Evolutionary conservation across 2,113 vertebrate genomes (phyloP).

Genomic region (Lathamus discolor): DNA sequence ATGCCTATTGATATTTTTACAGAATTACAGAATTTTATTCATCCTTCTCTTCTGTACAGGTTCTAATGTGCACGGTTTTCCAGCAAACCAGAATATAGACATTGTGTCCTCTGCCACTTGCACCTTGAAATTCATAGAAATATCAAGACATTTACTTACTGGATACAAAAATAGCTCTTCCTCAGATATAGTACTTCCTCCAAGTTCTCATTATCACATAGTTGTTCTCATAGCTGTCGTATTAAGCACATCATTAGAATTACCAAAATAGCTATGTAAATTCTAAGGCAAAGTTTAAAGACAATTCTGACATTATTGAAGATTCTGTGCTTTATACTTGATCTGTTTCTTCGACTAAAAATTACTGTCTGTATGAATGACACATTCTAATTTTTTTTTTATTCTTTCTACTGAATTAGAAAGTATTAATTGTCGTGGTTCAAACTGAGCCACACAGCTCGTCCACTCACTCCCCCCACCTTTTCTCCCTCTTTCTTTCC

Average conservation of each 20-base stretch:
- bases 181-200: not conserved
- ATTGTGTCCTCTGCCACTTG: not conserved
- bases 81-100: not conserved
- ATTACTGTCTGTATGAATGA: not conserved
- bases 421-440: not conserved
- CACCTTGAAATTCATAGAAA: not conserved
- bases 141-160: not conserved
- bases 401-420: not conserved
- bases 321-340: not conserved
- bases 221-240: not conserved
- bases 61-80: not conserved
- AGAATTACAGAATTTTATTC: not conserved
- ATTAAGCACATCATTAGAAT: not conserved
- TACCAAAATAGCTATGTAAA: not conserved
- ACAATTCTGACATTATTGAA: not conserved
- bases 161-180: not conserved
- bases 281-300: not conserved
- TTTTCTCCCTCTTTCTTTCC: too few species aligned
- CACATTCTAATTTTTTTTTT: not conserved
- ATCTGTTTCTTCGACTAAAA: not conserved
- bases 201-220: not conserved
- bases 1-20: not conserved
- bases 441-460: too few species aligned
- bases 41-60: not conserved
- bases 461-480: too few species aligned